A percentile compares a stretch with the other conserved stretches of the same genome.
phyloP scores from a whole-genome alignment of 2,113 vertebrate species.

The Megalops atlanticus region DNA sequence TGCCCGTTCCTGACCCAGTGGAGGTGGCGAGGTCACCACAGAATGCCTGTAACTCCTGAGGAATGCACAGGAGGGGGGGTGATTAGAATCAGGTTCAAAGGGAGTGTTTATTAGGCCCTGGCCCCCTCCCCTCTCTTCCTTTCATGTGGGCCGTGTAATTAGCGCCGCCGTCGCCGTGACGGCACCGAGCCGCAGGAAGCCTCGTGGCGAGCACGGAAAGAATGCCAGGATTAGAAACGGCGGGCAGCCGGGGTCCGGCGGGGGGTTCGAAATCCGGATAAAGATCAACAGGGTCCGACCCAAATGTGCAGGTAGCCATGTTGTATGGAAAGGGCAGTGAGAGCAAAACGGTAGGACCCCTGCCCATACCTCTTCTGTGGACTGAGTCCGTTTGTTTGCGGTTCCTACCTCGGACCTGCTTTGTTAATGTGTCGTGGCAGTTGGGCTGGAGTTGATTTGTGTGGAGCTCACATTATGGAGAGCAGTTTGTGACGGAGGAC shows the following conservation, averaged over 20 bases:
- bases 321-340: background rate
- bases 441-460: background rate
- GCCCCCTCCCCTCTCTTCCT: background rate
- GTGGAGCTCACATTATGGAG: background rate
- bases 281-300: constrained; percentile 10
- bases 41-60: background rate
- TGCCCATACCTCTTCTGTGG: too few species aligned
- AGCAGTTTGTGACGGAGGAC: background rate
- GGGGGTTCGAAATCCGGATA: background rate
- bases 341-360: background rate
- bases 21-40: background rate
- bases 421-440: background rate
- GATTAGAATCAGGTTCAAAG: background rate
- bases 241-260: background rate
- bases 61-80: background rate
- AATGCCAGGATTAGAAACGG: constrained; percentile 6
- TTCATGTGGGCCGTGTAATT: constrained; percentile 2
- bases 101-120: background rate
- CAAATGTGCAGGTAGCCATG: background rate
- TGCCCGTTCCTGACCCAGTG: too few species aligned
- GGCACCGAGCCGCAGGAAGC: background rate
- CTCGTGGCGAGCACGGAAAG: background rate
- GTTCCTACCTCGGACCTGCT: background rate
- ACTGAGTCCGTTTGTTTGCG: background rate
- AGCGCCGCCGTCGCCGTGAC: background rate